Evolutionary conservation across 2,888 invertebrate species (phyloP), one percentile per base, ranked within the genome.

Genomic region (Tinea trinotella): DNA sequence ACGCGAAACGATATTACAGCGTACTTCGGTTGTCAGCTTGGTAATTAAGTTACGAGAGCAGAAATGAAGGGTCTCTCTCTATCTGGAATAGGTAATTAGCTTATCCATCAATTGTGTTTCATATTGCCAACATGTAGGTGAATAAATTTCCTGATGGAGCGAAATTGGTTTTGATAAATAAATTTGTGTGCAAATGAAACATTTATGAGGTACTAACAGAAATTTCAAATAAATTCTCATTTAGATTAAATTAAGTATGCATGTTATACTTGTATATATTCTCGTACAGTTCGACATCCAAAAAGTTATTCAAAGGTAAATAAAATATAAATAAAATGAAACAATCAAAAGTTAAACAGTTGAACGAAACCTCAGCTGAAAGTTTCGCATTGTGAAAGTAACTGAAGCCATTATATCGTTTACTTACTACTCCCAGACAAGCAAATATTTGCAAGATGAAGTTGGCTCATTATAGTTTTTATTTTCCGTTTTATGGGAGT

Each of bases 11-110:
- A 60, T 56, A 60, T 57, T 64, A 62, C 40, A 13, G 52, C 40
- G 53, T 53, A 50, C 13, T 50, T 24, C 24, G 20, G 20, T 22
- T 50, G 50, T 24, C 50, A 50, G 50, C 24, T 73, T 69, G 70
- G 78, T 83, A 83, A 84, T 83, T 76, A 72, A 75, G 76, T 83
- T 83, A 80, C 70, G 66, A 35, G 61, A 64, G 69, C 67, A 73
- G 73, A 73, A 78, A 74, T 76, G 79, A 80, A 75, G 83, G 80
- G 80, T 70, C 74, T 67, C 62, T 59, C 66, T 70, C 70, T 74
- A 74, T 77, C 72, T 74, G 64, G 66, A 72, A 68, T 73, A 76
- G 74, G 75, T 81, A 80, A 83, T 81, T 74, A 74, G 72, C 74
- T 82, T 79, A 78, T 63, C 64, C 70, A 63, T 67, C 69, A 71